A percentile compares a stretch with the other conserved stretches of the same genome.
These are phyloP conservation scores for Catajapyx aquilonaris DNA, from an alignment of 1,140 invertebrate species.

Conservation along the genomic window DNA sequence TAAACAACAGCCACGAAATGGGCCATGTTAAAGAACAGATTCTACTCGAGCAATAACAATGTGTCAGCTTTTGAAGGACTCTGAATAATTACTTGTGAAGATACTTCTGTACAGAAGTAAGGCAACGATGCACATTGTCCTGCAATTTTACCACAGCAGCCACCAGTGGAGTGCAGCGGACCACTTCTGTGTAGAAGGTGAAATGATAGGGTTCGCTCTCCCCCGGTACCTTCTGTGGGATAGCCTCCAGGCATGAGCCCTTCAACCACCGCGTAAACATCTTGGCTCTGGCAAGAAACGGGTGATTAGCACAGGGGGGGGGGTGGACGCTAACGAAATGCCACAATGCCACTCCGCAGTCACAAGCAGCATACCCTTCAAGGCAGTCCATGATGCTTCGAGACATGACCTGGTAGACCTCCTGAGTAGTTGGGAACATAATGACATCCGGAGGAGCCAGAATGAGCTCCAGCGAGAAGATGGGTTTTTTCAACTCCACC, in stretches of 20 bases:
- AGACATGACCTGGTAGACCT: conserved; percentile 51
- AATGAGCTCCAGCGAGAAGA: conserved; percentile 57
- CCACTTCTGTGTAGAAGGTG: conserved; percentile 58
- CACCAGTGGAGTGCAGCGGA: conserved; percentile 38
- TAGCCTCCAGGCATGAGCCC: conserved; percentile 49
- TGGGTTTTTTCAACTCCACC: conserved; percentile 30
- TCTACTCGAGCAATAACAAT: too few relatives aligned
- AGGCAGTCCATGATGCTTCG: conserved; percentile 19
- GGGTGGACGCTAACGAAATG: conserved; percentile 4
- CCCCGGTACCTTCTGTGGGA: conserved; percentile 30
- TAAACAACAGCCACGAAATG: too few relatives aligned
- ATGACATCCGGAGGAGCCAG: conserved; percentile 48
- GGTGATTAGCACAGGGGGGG: neutral
- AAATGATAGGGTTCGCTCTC: conserved; percentile 31
- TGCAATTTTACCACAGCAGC: conserved; percentile 41
- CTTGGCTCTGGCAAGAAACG: conserved; percentile 35
- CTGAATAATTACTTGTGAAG: conserved; percentile 31
- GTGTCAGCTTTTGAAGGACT: too few relatives aligned
- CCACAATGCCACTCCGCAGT: neutral
- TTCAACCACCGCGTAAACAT: conserved; percentile 63
- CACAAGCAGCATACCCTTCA: conserved; percentile 22
- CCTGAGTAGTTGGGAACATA: conserved; percentile 42
- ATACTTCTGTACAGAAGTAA: conserved; percentile 36
- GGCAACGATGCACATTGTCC: conserved; percentile 34
- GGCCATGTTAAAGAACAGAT: too few relatives aligned